Evolutionary conservation across 1,140 invertebrate species (phyloP), one percentile per base, ranked within the genome.

Genomic region (Cotesia vestalis): DNA sequence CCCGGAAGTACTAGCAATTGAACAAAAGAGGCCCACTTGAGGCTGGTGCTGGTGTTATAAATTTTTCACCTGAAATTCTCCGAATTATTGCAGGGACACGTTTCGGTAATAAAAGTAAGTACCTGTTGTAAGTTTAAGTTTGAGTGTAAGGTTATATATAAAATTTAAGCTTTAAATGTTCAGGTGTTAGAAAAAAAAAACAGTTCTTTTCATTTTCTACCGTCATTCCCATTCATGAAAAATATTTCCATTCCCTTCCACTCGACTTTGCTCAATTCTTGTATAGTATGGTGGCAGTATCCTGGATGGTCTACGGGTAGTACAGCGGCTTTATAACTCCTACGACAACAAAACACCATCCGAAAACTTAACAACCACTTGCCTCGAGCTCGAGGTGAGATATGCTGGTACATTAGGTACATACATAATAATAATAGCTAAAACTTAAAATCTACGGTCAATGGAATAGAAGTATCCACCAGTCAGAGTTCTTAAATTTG

Each of bases 81-180:
- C 63, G 59, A 80, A 81, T 78, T 74, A 46, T 76, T 82, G 81
- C 79, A 62, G 34, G 66, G 76, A 76, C 84, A 84, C 84, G 84
- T 83, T 80, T 73, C 9, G 75, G 77, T 74, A 81, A 82, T 84
- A 86, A 86, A 84, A 80, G 73, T 71, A 73, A 76, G 68, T 59
- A 72, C 69, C 61, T 77, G 46, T 75, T 74, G 73, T 69, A 71
- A 73, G 69, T 63, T 63, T 63, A 60, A 72, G 69, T 66, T 70
- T 71, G 17, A 71, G 40, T 57, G 52, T 71, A 66, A 61, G 66
- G 69, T 53, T 38, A 60, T 71, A 67, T 71, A 17, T 63, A 40
- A 63, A 63, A 52, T 34, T 61, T 53, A 46, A 46, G 40, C 40
- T 46, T 46, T 46, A 46, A 46, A 46, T 46, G 40, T 46, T 76